Percentiles rank a stretch among this genome's conserved stretches.
These are phyloP conservation scores for Sinopyrophorus schimmeli DNA, from an alignment of 2,888 invertebrate genomes.

Conservation along the genomic window DNA sequence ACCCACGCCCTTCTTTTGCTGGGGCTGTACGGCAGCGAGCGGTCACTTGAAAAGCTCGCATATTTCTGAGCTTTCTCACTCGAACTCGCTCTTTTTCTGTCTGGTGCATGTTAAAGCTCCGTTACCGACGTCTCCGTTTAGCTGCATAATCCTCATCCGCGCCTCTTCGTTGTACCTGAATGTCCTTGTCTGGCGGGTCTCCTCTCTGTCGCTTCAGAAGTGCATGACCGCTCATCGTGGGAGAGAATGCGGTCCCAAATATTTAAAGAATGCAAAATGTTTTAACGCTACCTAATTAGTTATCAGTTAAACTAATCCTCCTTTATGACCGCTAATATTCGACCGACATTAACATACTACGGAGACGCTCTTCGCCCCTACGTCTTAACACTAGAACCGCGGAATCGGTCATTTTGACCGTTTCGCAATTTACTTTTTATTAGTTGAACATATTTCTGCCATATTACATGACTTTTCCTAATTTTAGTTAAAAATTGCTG, in stretches of 20 bases:
- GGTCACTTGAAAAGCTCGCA: constrained; percentile 34
- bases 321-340: constrained; percentile 10
- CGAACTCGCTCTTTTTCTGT: constrained; percentile 29
- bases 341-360: no score
- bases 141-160: constrained; percentile 31
- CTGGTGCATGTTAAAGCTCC: constrained; percentile 24
- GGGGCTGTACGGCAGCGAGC: constrained; percentile 30
- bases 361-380: no score
- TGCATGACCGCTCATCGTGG: constrained; percentile 54
- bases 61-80: constrained; percentile 32
- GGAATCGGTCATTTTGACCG: no score
- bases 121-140: constrained; percentile 27
- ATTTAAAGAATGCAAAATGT: constrained; percentile 54
- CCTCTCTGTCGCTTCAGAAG: constrained; percentile 41
- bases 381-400: no score
- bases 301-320: constrained; percentile 16
- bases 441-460: no score
- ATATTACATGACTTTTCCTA: no score
- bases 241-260: constrained; percentile 52
- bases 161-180: constrained; percentile 34
- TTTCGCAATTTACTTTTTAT: no score
- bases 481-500: no score
- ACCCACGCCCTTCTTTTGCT: constrained; percentile 33
- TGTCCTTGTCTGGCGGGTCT: constrained; percentile 30
- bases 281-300: constrained; percentile 54